Evolutionary conservation across 1,140 invertebrate species (phyloP).

Genomic region (Drosophila willistoni): DNA sequence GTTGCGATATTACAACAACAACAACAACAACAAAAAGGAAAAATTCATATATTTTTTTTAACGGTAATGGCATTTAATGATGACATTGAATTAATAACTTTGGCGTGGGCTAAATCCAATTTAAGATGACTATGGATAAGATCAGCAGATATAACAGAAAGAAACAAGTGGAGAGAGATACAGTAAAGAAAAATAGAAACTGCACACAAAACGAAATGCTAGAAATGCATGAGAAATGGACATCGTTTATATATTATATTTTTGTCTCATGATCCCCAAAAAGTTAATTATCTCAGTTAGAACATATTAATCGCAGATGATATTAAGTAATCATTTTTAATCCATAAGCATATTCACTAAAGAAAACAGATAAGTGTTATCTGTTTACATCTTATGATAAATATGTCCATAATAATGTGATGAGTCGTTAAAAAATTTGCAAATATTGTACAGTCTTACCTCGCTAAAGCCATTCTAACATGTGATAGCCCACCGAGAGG

Average conservation of each 20-base stretch:
- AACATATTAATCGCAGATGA: background rate
- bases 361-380: background rate
- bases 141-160: background rate
- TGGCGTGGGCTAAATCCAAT: constrained; percentile 38
- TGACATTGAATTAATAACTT: constrained; percentile 64
- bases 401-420: background rate
- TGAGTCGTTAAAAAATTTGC: background rate
- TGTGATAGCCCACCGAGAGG: constrained; percentile 85
- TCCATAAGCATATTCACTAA: background rate
- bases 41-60: constrained; percentile 39
- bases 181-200: too few relatives aligned
- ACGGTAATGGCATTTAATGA: constrained; percentile 57
- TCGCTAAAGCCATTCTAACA: constrained; percentile 87
- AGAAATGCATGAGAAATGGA: too few relatives aligned
- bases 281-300: background rate
- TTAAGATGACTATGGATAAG: constrained; percentile 18
- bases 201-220: too few relatives aligned
- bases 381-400: background rate
- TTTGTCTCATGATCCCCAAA: background rate
- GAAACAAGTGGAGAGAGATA: too few relatives aligned
- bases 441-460: constrained; percentile 82
- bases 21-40: constrained; percentile 20
- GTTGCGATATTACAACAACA: constrained; percentile 49
- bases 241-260: too few relatives aligned
- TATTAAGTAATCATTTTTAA: background rate